A percentile compares a stretch with the other conserved stretches of the same genome.
Evolutionary conservation across 2,797 vertebrate species (phyloP).

Genomic region (Poeciliopsis paucimaculata): DNA sequence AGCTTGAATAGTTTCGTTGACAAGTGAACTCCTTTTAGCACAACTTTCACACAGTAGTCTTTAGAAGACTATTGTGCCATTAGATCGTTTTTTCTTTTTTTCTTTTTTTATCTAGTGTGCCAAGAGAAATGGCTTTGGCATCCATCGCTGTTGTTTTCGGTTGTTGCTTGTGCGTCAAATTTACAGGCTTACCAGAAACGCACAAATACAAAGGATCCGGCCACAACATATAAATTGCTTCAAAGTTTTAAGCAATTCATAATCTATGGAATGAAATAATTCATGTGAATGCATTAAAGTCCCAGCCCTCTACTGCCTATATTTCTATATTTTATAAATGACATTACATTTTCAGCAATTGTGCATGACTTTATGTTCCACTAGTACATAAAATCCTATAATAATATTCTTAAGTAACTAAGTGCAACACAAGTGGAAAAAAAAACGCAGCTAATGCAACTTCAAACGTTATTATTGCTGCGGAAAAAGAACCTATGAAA

Average conservation of each 20-base stretch:
- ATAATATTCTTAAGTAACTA: not conserved
- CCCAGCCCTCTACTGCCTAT: not conserved
- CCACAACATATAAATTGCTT: not conserved
- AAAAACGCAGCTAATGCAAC: not conserved
- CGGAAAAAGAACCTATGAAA: not conserved
- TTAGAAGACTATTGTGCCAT: not conserved
- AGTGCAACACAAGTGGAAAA: not conserved
- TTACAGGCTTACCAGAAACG: not conserved
- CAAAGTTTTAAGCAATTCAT: not conserved
- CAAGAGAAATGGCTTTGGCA: not conserved
- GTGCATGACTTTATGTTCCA: not conserved
- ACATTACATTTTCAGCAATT: too few species aligned
- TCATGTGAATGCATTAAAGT: not conserved
- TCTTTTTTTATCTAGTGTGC: too few species aligned
- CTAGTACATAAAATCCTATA: not conserved
- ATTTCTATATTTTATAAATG: too few species aligned
- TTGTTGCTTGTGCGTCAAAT: not conserved
- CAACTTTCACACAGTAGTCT: not conserved
- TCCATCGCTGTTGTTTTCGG: not conserved
- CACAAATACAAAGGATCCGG: not conserved
- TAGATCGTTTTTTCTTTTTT: not conserved
- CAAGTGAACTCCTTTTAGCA: not conserved
- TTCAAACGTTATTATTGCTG: not conserved
- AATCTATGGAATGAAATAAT: not conserved
- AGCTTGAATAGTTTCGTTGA: not conserved